Conservation (phyloP, 2,113 vertebrate genomes). For the Electrona antarctica region DNA sequence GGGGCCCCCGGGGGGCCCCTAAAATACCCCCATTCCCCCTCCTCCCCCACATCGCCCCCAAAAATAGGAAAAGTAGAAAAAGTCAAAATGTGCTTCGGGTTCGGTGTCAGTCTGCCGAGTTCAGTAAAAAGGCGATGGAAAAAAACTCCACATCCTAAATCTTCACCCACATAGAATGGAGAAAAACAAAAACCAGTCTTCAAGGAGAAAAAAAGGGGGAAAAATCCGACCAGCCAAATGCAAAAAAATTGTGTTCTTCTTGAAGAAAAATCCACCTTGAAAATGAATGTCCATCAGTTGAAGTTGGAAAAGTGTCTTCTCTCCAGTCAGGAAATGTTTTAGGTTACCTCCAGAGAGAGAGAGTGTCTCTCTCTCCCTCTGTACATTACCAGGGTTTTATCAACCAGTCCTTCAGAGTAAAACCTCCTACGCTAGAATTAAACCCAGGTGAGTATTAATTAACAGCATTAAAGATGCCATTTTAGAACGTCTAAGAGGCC, state of each 20-base stretch:
- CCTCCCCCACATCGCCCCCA: constrained; percentile 13
- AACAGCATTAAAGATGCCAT: too few relatives aligned
- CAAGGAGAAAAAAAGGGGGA: background rate
- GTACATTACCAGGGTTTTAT: too few relatives aligned
- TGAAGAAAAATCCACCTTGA: too few relatives aligned
- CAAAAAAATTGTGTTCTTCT: background rate
- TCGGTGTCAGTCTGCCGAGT: background rate
- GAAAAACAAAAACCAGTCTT: background rate
- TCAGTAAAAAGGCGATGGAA: background rate
- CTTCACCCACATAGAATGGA: background rate
- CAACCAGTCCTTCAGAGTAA: too few relatives aligned
- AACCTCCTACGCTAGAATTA: too few relatives aligned
- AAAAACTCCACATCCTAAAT: background rate
- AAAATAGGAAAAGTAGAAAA: background rate
- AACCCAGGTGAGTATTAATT: too few relatives aligned
- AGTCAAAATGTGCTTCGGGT: background rate
- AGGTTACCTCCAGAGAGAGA: constrained; percentile 72
- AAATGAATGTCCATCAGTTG: background rate
- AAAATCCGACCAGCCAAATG: background rate
- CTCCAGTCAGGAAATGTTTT: background rate
- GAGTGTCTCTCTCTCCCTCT: too few relatives aligned
- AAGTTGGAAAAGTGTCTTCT: background rate
- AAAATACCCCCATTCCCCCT: constrained; percentile 7
- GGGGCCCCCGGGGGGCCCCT: too few relatives aligned
- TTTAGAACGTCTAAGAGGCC: too few relatives aligned